phyloP scores from a whole-genome alignment of 2,113 vertebrate genomes.

The Egretta garzetta region DNA sequence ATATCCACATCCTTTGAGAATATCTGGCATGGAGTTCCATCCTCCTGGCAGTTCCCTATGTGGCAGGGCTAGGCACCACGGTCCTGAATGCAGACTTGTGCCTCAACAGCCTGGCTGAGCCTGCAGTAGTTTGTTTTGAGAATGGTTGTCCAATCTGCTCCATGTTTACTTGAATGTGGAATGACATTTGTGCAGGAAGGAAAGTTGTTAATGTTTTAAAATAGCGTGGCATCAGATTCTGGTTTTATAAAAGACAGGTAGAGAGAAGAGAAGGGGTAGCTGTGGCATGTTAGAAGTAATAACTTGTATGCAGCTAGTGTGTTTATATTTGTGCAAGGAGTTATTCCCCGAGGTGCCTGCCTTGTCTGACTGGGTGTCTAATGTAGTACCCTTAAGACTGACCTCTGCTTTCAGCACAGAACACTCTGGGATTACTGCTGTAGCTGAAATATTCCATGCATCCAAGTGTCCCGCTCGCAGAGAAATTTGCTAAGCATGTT shows the following conservation, averaged over 20 bases:
- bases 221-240: neutral
- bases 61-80: neutral
- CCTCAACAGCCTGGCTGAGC: neutral
- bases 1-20: neutral
- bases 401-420: constrained; percentile 25
- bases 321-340: constrained; percentile 7
- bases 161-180: neutral
- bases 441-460: constrained; percentile 40
- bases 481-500: constrained; percentile 34
- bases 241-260: neutral
- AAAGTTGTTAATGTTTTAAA: neutral
- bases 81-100: neutral
- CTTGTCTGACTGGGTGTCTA: constrained; percentile 46
- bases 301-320: neutral
- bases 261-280: neutral
- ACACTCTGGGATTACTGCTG: neutral
- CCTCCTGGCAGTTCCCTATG: neutral
- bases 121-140: neutral
- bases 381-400: constrained; percentile 33
- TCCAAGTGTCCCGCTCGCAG: neutral
- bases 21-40: neutral
- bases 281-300: neutral
- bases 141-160: neutral
- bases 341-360: neutral
- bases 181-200: neutral